A percentile compares a stretch with the other conserved stretches of the same genome.
Conservation (phyloP, 1,140 invertebrate species). For the Trinorchestia longiramus region DNA sequence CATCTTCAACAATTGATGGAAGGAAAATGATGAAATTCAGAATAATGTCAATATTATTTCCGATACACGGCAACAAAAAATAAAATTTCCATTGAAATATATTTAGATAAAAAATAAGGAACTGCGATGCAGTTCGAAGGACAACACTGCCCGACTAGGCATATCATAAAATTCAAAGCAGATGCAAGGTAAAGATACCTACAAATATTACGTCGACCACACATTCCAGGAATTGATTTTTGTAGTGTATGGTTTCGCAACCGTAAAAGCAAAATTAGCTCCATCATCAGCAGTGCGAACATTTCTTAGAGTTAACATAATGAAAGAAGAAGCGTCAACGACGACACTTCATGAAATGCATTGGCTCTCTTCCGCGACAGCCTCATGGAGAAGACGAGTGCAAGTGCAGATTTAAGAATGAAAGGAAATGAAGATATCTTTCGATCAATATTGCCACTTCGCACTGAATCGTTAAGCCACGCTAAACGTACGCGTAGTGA, state of each 20-base stretch:
- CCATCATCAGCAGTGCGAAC: background rate
- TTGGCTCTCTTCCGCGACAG: background rate
- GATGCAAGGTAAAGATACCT: background rate
- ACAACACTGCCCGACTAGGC: background rate
- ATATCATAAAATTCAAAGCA: background rate
- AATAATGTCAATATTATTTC: background rate
- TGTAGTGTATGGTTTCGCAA: background rate
- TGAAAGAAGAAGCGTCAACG: background rate
- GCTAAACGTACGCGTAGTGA: background rate
- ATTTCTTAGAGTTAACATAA: background rate
- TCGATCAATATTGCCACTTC: background rate
- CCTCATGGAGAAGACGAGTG: background rate
- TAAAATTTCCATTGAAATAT: background rate
- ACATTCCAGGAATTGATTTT: background rate
- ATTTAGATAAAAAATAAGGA: background rate
- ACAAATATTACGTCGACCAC: background rate
- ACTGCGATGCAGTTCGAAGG: background rate
- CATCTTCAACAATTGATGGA: background rate
- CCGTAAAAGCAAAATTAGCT: background rate
- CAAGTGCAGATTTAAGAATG: background rate
- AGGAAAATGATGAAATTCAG: background rate
- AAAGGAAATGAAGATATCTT: background rate
- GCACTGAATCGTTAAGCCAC: background rate
- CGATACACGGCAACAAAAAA: slow-evolving; percentile 1
- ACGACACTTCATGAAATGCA: background rate